These are phyloP conservation scores for Loriculus beryllinus DNA, from an alignment of 2,797 vertebrate genomes.

Conservation along the genomic window DNA sequence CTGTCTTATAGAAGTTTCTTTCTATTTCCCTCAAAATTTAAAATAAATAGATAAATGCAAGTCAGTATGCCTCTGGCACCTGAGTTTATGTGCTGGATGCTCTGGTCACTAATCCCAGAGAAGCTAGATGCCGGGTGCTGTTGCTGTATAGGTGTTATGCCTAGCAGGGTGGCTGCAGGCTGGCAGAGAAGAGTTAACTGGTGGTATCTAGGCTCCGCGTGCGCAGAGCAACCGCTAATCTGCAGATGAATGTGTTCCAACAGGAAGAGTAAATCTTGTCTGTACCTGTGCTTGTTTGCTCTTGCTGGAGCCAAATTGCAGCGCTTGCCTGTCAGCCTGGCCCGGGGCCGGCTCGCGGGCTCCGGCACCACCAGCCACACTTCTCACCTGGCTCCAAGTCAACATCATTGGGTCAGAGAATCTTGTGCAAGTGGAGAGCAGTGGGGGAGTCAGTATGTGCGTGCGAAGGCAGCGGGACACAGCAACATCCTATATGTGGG, in stretches of 20 bases:
- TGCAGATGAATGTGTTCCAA: not conserved
- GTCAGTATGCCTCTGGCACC: not conserved
- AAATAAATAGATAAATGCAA: not conserved
- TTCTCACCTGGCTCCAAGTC: not conserved
- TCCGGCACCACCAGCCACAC: not conserved
- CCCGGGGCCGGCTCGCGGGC: accelerated
- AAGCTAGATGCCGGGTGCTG: not conserved
- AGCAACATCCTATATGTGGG: accelerated
- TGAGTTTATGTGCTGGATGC: not conserved
- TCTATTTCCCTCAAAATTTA: not conserved
- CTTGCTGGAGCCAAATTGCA: not conserved
- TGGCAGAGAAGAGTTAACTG: not conserved
- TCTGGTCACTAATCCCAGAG: not conserved
- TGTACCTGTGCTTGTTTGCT: not conserved
- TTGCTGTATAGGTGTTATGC: not conserved
- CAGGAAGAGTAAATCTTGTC: conserved; percentile 28
- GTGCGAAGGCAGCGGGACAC: not conserved
- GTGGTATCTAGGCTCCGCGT: accelerated
- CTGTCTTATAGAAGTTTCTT: not conserved
- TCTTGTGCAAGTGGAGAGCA: not conserved
- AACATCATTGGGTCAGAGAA: not conserved
- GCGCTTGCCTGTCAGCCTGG: not conserved
- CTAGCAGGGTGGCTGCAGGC: not conserved
- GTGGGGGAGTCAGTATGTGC: accelerated
- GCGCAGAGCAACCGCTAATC: not conserved